Conservation (phyloP, 2,797 vertebrate species). For the Hippopotamyrus pictus region DNA sequence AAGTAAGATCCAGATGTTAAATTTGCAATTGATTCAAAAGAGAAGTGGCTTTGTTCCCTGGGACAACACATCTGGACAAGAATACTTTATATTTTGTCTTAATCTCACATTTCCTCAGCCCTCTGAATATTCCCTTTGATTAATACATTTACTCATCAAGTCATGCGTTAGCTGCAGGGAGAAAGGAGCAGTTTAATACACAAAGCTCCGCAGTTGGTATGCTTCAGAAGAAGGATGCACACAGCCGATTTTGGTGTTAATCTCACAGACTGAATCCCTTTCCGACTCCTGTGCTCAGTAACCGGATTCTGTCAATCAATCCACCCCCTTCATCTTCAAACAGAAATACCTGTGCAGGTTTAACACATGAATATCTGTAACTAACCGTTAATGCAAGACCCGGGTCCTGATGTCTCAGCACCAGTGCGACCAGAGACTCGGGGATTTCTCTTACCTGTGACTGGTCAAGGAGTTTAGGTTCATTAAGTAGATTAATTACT, state of each 20-base stretch:
- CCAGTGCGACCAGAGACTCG: not conserved
- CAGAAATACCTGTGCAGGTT: not conserved
- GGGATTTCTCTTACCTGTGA: not conserved
- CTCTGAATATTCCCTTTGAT: not conserved
- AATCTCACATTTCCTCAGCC: not conserved
- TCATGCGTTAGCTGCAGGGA: not conserved
- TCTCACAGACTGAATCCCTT: not conserved
- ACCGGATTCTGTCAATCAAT: not conserved
- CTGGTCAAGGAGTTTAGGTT: not conserved
- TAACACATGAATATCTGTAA: not conserved
- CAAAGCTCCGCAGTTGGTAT: not conserved
- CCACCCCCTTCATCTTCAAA: not conserved
- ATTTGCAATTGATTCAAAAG: not conserved
- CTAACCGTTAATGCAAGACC: not conserved
- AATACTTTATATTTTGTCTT: not conserved
- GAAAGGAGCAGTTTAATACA: not conserved
- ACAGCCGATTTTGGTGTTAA: not conserved
- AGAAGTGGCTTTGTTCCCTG: not conserved
- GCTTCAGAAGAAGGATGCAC: not conserved
- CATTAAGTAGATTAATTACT: not conserved
- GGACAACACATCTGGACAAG: not conserved
- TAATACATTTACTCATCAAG: not conserved
- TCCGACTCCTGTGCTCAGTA: not conserved
- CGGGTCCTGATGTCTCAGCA: not conserved
- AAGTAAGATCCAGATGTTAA: not conserved